Base-by-base conservation (phyloP, 2,113 vertebrate species). In the Chaetodon auriga region DNA sequence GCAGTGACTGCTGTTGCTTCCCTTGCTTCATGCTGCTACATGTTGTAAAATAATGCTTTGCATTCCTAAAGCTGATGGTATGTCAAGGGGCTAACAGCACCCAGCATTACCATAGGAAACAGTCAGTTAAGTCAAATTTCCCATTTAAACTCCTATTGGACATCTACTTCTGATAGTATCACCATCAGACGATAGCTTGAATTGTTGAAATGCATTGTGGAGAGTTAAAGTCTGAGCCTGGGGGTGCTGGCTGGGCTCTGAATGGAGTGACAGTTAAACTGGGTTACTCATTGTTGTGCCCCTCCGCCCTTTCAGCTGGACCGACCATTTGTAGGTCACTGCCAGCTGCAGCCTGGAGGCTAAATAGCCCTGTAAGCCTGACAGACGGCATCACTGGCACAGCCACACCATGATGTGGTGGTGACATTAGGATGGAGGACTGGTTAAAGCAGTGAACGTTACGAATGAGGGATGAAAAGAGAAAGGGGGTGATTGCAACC, bases 291-390 rank as follows among this genome's bases (percentile, higher is more conserved):
- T 82, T 84, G 74, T 80, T 62, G 70, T 64, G 57, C 63, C 60
- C 49, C 41, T 51, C 57, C 80, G 48, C 68, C 66, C 87, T 85
- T 78, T 79, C 46, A 83, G 48, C 79, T 48, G 55, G 82, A 80
- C 61, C 58, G 19, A 25, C 79, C 57, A 60, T 79, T 89, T 87
- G 87, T 91, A 85, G 89, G 88, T 87, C 91, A 89, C 30, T 51
- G 69, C 64, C 81, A 89, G 81, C 78, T 83, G 65, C 58, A 77
- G 78, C 83, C 87, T 6, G n/a, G 11, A 69, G 89, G 84, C 78
- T 63, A 38, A 73, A 66, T 78, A 72, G 49, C 65, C 64, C 69
- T 69, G 72, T 83, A 51, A 76, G 78, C 30, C 41, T 73, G 76
- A 81, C 80, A 78, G 74, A 83, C n/a, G 11, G 53, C 62, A 65